Percentiles rank a stretch among this genome's conserved stretches.
Conservation (phyloP, 2,888 invertebrate genomes). For the Iphiclides podalirius region DNA sequence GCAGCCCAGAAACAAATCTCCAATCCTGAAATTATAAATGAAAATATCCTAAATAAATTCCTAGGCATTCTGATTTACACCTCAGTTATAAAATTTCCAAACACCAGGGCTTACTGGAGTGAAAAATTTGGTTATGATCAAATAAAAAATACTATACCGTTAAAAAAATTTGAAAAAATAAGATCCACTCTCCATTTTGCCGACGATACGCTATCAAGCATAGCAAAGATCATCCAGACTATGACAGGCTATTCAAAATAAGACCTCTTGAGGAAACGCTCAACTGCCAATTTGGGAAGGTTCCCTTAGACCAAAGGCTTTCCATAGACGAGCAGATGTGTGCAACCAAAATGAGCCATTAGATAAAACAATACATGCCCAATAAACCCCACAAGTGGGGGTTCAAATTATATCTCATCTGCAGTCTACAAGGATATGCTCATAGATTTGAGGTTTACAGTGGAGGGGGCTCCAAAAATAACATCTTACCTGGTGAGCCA, state of each 20-base stretch:
- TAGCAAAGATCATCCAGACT: conserved; percentile 33
- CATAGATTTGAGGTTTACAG: conserved; percentile 35
- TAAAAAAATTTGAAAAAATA: conserved; percentile 38
- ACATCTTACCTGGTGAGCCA: conserved; percentile 35
- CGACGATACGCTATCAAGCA: conserved; percentile 30
- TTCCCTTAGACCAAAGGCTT: conserved; percentile 38
- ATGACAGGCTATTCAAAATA: conserved; percentile 36
- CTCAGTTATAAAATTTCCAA: conserved; percentile 38
- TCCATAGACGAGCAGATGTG: conserved; percentile 42
- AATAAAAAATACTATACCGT: conserved; percentile 38
- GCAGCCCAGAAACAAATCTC: conserved; percentile 39
- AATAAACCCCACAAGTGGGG: conserved; percentile 42
- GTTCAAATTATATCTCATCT: conserved; percentile 37
- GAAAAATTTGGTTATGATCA: conserved; percentile 38
- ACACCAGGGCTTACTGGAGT: conserved; percentile 37
- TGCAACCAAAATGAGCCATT: conserved; percentile 38
- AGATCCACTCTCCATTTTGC: conserved; percentile 35
- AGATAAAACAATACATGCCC: conserved; percentile 39
- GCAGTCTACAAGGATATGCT: conserved; percentile 27
- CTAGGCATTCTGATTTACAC: conserved; percentile 38
- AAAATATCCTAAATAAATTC: conserved; percentile 38
- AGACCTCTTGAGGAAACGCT: conserved; percentile 32
- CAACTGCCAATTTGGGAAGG: conserved; percentile 30
- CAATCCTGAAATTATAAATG: conserved; percentile 38
- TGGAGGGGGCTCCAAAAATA: conserved; percentile 35